Percentiles rank a stretch among this genome's conserved stretches.
These are phyloP conservation scores for Leucoma salicis DNA, from an alignment of 2,888 invertebrate species.

Conservation along the genomic window DNA sequence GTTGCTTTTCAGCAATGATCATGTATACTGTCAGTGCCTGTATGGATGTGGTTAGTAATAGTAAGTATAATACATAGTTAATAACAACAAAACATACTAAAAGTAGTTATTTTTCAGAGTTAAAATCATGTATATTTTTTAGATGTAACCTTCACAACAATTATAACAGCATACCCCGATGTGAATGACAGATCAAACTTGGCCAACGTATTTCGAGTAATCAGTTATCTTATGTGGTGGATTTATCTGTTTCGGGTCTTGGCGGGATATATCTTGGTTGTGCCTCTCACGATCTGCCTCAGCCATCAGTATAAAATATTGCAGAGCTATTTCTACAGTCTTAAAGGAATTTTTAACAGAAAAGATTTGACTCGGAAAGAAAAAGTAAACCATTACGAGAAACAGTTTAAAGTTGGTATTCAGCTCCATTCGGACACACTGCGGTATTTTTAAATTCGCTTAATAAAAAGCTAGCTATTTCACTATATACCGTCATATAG, in stretches of 20 bases:
- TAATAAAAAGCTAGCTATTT: no score
- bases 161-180: slow-evolving; percentile 46
- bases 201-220: slow-evolving; percentile 28
- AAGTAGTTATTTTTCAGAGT: no score
- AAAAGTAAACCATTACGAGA: slow-evolving; percentile 46
- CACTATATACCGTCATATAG: no score
- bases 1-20: slow-evolving; percentile 20
- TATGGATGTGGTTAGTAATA: slow-evolving; percentile 21
- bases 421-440: slow-evolving; percentile 49
- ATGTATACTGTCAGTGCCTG: slow-evolving; percentile 36
- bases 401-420: slow-evolving; percentile 48
- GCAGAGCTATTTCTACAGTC: slow-evolving; percentile 48
- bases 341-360: slow-evolving; percentile 42
- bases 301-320: slow-evolving; percentile 51
- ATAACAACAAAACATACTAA: no score
- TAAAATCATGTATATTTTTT: slow-evolving; percentile 20
- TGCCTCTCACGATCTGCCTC: slow-evolving; percentile 33
- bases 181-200: slow-evolving; percentile 33
- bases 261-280: slow-evolving; percentile 32
- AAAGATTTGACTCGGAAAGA: slow-evolving; percentile 32
- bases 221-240: slow-evolving; percentile 39
- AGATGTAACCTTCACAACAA: slow-evolving; percentile 41
- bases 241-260: slow-evolving; percentile 31
- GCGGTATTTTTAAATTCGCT: slow-evolving; percentile 33
- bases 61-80: slow-evolving; percentile 24